phyloP scores from a whole-genome alignment of 2,113 vertebrate species.

The Misgurnus anguillicaudatus region DNA sequence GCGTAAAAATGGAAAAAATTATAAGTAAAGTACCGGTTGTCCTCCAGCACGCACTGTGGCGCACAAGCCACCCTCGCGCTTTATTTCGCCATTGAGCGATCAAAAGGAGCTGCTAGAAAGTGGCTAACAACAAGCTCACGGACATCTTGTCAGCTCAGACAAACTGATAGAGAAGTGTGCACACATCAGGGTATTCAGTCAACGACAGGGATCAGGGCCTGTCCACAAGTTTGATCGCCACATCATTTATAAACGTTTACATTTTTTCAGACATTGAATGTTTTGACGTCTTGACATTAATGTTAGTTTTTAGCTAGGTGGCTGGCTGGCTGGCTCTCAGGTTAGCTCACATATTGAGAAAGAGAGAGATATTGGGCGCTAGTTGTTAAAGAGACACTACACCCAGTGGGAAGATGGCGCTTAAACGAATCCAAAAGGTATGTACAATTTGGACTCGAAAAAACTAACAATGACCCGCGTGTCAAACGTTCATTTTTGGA shows the following conservation, averaged over 20 bases:
- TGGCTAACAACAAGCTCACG: constrained; percentile 27
- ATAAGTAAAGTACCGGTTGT: not conserved
- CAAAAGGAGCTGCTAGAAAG: constrained; percentile 15
- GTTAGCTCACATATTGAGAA: constrained; percentile 11
- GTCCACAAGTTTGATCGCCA: not conserved
- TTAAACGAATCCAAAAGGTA: constrained; percentile 79
- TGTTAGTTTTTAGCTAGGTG: not conserved
- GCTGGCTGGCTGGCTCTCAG: constrained; percentile 11
- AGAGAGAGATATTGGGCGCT: constrained; percentile 18
- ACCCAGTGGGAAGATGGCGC: constrained; percentile 67
- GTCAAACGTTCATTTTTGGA: not conserved
- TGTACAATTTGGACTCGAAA: not conserved
- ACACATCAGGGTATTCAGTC: constrained; percentile 6
- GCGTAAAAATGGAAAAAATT: too few relatives aligned
- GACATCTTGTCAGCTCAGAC: constrained; percentile 40
- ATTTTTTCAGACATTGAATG: not conserved
- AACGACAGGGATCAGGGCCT: constrained; percentile 24
- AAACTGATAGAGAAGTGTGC: constrained; percentile 27
- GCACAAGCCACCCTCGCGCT: not conserved
- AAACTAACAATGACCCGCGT: not conserved
- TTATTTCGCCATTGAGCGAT: not conserved
- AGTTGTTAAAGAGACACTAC: constrained; percentile 21
- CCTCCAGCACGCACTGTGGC: constrained; percentile 17
- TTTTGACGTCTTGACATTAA: not conserved
- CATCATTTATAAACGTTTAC: not conserved